Conservation (phyloP, 2,888 invertebrate species). For the Ochropleura leucogaster region DNA sequence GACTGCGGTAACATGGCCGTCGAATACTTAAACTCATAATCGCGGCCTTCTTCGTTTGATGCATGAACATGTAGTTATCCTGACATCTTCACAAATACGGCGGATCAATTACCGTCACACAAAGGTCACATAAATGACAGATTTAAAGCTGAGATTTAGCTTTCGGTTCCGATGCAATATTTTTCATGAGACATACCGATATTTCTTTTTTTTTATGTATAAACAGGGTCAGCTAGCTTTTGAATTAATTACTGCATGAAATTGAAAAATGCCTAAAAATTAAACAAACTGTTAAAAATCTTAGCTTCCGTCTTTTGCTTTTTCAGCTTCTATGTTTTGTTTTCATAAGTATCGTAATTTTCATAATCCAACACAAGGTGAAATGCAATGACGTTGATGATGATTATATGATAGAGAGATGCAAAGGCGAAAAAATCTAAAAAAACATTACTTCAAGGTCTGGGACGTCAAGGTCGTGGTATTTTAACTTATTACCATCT, state of each 20-base stretch:
- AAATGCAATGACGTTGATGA: slow-evolving; percentile 3
- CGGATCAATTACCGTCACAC: no score
- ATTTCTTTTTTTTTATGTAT: no score
- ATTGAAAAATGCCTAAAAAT: no score
- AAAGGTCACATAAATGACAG: no score
- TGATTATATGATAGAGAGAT: not conserved
- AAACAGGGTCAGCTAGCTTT: no score
- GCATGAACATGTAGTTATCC: not conserved
- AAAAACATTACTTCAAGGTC: slow-evolving; percentile 2
- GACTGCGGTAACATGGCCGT: not conserved
- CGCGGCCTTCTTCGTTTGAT: not conserved
- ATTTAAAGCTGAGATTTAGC: no score
- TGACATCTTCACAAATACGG: no score
- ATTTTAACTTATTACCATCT: not conserved
- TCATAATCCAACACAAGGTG: slow-evolving; percentile 25
- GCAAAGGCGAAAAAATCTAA: slow-evolving; percentile 17
- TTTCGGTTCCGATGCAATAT: no score
- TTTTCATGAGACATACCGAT: no score
- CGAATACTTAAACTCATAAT: not conserved
- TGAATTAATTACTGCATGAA: no score
- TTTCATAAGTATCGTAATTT: not conserved
- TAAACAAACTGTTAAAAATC: no score
- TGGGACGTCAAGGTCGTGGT: not conserved
- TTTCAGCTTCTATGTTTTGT: not conserved
- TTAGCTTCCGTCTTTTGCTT: no score